These are phyloP conservation scores for Coregonus suidteri DNA, from an alignment of 2,797 vertebrate species.

Conservation along the genomic window DNA sequence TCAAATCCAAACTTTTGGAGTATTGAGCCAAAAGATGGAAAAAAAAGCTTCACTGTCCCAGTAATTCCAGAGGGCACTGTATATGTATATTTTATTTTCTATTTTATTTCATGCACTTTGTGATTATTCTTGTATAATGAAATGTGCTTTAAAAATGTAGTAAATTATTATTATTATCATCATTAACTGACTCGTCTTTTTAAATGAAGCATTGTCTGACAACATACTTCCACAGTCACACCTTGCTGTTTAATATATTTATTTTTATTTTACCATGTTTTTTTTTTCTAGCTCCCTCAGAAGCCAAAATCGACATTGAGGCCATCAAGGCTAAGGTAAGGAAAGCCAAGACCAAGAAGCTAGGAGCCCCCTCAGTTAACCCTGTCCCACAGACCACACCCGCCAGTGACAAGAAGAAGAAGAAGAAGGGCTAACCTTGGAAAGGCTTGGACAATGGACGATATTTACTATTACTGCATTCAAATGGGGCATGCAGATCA, in stretches of 20 bases:
- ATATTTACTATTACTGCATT: not conserved
- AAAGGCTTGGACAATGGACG: not conserved
- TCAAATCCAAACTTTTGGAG: too few relatives aligned
- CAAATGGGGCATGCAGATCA: not conserved
- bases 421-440: slow-evolving; percentile 47
- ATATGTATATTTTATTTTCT: too few relatives aligned
- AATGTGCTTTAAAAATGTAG: too few relatives aligned
- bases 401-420: slow-evolving; percentile 77
- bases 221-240: not conserved
- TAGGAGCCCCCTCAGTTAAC: slow-evolving; percentile 85
- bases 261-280: not conserved
- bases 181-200: too few relatives aligned
- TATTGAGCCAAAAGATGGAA: too few relatives aligned
- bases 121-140: too few relatives aligned
- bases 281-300: slow-evolving; percentile 71
- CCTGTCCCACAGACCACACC: slow-evolving; percentile 71
- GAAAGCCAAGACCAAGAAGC: slow-evolving; percentile 91
- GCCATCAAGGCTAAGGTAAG: slow-evolving; percentile 93
- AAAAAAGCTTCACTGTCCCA: too few relatives aligned
- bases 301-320: slow-evolving; percentile 88
- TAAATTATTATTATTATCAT: too few relatives aligned
- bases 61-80: too few relatives aligned
- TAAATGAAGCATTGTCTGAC: too few relatives aligned
- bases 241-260: not conserved
- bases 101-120: too few relatives aligned